Evolutionary conservation across 2,888 invertebrate genomes (phyloP).

Genomic region (Hypercompe scribonia): DNA sequence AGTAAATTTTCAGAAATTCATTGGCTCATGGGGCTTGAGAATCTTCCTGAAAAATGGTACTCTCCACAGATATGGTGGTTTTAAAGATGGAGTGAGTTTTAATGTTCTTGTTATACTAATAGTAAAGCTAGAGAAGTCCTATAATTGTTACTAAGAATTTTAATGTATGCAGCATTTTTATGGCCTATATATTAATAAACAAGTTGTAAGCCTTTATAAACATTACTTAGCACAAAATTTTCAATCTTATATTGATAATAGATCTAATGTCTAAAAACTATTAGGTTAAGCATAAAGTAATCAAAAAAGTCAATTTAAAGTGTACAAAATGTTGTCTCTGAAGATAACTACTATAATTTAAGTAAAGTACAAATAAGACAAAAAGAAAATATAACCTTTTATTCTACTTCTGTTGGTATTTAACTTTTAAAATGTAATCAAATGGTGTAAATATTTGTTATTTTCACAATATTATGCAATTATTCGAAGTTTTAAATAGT

Average conservation of each 20-base stretch:
- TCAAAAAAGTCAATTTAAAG: too few species aligned
- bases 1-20: conserved; percentile 96
- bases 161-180: not conserved
- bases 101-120: not conserved
- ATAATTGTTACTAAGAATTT: not conserved
- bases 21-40: conserved; percentile 95
- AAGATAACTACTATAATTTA: not conserved
- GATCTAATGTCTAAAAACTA: not conserved
- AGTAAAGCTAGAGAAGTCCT: not conserved
- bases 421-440: not conserved
- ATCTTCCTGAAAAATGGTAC: conserved; percentile 96
- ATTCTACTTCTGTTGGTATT: not conserved
- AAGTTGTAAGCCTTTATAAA: not conserved
- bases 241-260: not conserved
- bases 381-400: not conserved
- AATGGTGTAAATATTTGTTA: too few species aligned
- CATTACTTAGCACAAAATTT: not conserved
- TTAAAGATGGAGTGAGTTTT: conserved; percentile 92
- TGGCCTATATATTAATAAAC: not conserved
- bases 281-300: too few species aligned
- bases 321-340: too few species aligned
- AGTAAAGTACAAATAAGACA: not conserved
- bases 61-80: conserved; percentile 96
- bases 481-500: not conserved
- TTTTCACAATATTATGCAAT: not conserved